Conservation (phyloP, 92 coral and sea anemone species). For the Porites lobata region DNA sequence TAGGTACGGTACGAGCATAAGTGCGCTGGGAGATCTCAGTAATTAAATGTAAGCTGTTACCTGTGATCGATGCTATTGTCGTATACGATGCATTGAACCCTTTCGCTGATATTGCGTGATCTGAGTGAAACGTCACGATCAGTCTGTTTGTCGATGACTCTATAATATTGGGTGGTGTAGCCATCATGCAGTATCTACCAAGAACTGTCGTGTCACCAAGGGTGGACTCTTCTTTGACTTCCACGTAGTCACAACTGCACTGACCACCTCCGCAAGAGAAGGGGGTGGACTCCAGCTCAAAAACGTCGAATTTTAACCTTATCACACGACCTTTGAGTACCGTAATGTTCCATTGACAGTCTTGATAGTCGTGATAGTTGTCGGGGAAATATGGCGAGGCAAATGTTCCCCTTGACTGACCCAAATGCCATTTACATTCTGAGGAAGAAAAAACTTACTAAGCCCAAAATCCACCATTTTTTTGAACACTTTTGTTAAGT, state of each 20-base stretch:
- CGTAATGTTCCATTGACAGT: constrained; percentile 74
- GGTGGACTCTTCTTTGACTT: constrained; percentile 31
- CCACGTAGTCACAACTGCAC: constrained; percentile 67
- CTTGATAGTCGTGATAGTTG: constrained; percentile 61
- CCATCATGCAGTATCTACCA: constrained; percentile 55
- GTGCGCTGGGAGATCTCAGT: not conserved
- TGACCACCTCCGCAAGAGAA: constrained; percentile 44
- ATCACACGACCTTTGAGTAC: constrained; percentile 47
- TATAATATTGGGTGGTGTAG: constrained; percentile 25
- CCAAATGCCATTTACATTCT: constrained; percentile 62
- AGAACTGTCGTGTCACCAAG: not conserved
- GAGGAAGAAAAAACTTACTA: not conserved
- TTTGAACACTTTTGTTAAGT: too few species aligned
- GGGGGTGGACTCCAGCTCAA: constrained; percentile 54
- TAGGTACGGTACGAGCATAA: too few species aligned
- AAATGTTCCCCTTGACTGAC: constrained; percentile 38
- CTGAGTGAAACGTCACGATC: constrained; percentile 63
- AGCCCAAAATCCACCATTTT: not conserved
- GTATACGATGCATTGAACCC: constrained; percentile 58
- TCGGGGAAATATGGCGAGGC: constrained; percentile 68
- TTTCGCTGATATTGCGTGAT: constrained; percentile 37
- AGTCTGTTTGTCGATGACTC: constrained; percentile 51
- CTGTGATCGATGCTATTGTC: constrained; percentile 1
- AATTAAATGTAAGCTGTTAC: not conserved
- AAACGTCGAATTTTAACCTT: constrained; percentile 29